Evolutionary conservation across 1,140 invertebrate species (phyloP).

Genomic region (Cherax quadricarinatus): DNA sequence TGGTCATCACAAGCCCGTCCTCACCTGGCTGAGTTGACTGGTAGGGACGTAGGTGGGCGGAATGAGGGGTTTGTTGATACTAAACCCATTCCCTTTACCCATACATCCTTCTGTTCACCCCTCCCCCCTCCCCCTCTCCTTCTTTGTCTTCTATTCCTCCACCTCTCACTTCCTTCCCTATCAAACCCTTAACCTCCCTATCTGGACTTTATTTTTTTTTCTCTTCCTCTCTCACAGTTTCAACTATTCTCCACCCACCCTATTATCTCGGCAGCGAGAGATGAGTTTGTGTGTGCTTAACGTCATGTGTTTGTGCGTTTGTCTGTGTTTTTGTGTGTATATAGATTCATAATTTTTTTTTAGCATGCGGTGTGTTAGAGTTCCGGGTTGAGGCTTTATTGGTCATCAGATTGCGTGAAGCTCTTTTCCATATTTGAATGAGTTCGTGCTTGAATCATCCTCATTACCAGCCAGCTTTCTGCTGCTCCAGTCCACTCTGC

Average conservation of each 20-base stretch:
- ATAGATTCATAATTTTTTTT: not conserved
- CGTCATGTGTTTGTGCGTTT: not conserved
- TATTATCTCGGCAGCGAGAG: not conserved
- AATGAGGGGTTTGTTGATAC: not conserved
- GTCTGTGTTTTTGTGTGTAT: slow-evolving; percentile 38
- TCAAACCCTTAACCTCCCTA: not conserved
- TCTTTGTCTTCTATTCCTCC: too few relatives aligned
- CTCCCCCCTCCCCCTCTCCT: too few relatives aligned
- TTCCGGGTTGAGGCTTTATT: not conserved
- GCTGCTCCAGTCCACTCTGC: not conserved
- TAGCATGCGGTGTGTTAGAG: not conserved
- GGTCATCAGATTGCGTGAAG: slow-evolving; percentile 36
- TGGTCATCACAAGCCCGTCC: slow-evolving; percentile 60
- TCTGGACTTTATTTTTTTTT: not conserved
- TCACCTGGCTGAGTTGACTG: slow-evolving; percentile 59
- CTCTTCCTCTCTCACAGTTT: not conserved
- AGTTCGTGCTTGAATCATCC: slow-evolving; percentile 26
- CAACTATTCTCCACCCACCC: too few relatives aligned
- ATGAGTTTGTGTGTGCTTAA: slow-evolving; percentile 3
- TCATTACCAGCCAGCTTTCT: slow-evolving; percentile 34
- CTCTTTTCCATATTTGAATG: slow-evolving; percentile 52
- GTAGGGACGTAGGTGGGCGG: not conserved
- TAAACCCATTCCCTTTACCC: not conserved
- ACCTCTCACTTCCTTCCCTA: too few relatives aligned
- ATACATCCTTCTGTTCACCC: not conserved